Evolutionary conservation across 2,113 vertebrate species (phyloP).

Genomic region (Corythaixoides concolor): DNA sequence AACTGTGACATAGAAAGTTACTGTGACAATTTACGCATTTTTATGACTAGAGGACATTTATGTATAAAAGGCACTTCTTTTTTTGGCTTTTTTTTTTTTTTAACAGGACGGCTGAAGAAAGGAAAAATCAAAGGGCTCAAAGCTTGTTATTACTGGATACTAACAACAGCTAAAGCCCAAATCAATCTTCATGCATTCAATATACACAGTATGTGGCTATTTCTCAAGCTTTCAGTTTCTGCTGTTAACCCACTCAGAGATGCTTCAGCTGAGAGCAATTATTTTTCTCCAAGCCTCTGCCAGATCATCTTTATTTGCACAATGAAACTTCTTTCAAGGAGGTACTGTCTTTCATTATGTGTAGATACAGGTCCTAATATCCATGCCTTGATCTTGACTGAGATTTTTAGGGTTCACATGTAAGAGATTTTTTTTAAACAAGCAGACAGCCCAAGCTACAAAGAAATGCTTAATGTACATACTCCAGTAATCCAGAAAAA

Average conservation of each 20-base stretch:
- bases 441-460: background rate
- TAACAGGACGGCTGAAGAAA: background rate
- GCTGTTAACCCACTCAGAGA: background rate
- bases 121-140: background rate
- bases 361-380: background rate
- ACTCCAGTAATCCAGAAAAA: background rate
- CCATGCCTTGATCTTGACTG: background rate
- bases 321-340: background rate
- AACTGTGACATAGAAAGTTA: background rate
- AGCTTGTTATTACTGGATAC: background rate
- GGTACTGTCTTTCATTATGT: background rate
- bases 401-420: background rate
- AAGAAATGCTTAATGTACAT: background rate
- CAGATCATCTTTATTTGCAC: background rate
- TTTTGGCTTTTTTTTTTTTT: background rate
- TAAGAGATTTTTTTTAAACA: background rate
- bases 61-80: background rate
- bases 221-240: background rate
- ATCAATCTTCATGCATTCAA: background rate
- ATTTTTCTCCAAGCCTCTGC: background rate
- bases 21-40: background rate
- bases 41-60: background rate
- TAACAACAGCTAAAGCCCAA: background rate
- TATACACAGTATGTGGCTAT: background rate
- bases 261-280: background rate